Percentiles rank a stretch among this genome's conserved stretches.
phyloP scores from a whole-genome alignment of 2,113 vertebrate species.

The Syngnathus scovelli region DNA sequence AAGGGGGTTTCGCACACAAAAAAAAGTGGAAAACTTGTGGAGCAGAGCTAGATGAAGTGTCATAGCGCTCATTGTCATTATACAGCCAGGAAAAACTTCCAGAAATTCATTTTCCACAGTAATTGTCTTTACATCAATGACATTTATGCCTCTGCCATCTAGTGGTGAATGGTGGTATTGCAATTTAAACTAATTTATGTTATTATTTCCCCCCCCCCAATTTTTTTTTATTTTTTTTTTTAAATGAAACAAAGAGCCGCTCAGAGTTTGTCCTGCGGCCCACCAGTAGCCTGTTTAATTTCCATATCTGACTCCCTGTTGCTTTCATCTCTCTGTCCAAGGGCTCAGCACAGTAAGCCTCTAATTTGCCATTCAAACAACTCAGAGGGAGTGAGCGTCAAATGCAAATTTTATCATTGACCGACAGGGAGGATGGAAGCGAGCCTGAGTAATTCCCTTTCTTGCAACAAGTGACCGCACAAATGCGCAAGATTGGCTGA shows the following conservation, averaged over 20 bases:
- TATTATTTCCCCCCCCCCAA: no score
- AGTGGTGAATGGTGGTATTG: no score
- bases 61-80: background rate
- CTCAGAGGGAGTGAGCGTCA: conserved; percentile 1
- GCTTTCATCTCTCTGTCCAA: conserved; percentile 1
- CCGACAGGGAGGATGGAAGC: background rate
- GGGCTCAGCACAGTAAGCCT: background rate
- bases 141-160: no score
- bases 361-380: conserved; percentile 2
- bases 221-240: no score
- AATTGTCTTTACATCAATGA: background rate
- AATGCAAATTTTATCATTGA: background rate
- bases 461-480: background rate
- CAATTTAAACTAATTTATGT: no score
- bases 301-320: background rate
- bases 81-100: background rate
- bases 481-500: background rate
- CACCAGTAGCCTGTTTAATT: background rate
- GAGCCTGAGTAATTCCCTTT: background rate
- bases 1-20: conserved; percentile 14
- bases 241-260: no score
- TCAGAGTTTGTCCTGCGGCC: no score
- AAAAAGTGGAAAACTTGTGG: background rate
- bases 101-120: background rate
- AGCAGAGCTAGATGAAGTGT: no score